Percentiles rank a stretch among this genome's conserved stretches.
Conservation (phyloP, 2,797 vertebrate genomes). For the Pangasius krempfi region DNA sequence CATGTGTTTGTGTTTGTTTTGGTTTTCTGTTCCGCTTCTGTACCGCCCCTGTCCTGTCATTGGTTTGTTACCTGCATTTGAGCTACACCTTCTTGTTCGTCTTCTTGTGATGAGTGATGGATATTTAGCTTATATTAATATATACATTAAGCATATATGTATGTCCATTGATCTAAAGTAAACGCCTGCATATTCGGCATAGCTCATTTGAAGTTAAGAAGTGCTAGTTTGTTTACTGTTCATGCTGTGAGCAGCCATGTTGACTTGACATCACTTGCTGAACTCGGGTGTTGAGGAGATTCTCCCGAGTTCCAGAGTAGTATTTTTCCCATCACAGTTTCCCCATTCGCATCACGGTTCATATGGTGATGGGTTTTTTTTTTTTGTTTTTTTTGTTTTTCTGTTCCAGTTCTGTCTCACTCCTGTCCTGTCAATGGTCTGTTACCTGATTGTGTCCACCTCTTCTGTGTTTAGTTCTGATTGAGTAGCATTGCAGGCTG, state of each 20-base stretch:
- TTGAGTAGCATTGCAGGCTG: neutral
- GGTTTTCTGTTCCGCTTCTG: neutral
- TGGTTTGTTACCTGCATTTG: neutral
- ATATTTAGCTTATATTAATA: too few species aligned
- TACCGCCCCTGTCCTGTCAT: too few species aligned
- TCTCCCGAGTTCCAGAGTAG: neutral
- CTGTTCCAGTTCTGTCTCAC: neutral
- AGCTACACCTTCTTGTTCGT: too few species aligned
- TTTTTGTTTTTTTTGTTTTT: neutral
- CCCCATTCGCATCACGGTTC: neutral
- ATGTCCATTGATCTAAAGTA: neutral
- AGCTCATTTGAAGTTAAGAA: too few species aligned
- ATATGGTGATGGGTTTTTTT: neutral
- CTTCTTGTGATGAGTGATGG: too few species aligned
- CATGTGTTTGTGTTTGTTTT: neutral
- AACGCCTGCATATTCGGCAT: too few species aligned
- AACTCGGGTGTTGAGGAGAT: too few species aligned
- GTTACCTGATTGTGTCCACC: neutral
- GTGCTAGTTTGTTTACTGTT: too few species aligned
- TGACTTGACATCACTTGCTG: too few species aligned
- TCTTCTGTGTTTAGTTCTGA: neutral
- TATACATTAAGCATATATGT: too few species aligned
- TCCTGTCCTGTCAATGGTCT: neutral
- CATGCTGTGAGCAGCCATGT: too few species aligned
- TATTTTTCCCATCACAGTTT: neutral